Percentiles rank a stretch among this genome's conserved stretches.
Evolutionary conservation across 2,888 invertebrate species (phyloP).

Genomic region (Dione vanillae): DNA sequence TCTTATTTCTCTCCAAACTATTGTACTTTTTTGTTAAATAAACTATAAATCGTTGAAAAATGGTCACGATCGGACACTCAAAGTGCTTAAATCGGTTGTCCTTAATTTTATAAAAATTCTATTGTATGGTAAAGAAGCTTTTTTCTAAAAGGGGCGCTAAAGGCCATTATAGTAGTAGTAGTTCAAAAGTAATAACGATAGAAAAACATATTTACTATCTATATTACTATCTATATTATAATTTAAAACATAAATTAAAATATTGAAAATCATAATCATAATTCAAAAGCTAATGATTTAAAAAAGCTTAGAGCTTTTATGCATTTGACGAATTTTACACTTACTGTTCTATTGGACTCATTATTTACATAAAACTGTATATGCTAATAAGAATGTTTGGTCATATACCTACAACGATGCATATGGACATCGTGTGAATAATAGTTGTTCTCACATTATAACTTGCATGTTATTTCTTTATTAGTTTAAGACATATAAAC

Average conservation of each 20-base stretch:
- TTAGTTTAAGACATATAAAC: constrained; percentile 14
- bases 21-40: constrained; percentile 78
- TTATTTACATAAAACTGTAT: constrained; percentile 42
- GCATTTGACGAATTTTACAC: constrained; percentile 39
- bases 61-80: constrained; percentile 72
- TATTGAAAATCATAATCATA: neutral
- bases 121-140: constrained; percentile 59
- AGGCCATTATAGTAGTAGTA: constrained; percentile 73
- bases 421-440: constrained; percentile 28
- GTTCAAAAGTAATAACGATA: constrained; percentile 30
- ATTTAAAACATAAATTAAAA: constrained; percentile 11
- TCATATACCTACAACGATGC: too few relatives aligned
- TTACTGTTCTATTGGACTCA: constrained; percentile 35
- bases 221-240: constrained; percentile 10
- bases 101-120: constrained; percentile 58
- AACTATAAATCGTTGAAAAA: constrained; percentile 82
- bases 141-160: constrained; percentile 70
- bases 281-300: neutral
- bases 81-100: constrained; percentile 62
- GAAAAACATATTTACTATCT: constrained; percentile 4
- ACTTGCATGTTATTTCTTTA: constrained; percentile 36
- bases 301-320: constrained; percentile 22
- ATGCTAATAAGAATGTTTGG: constrained; percentile 44
- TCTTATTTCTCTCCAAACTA: constrained; percentile 54
- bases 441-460: constrained; percentile 34